Evolutionary conservation across 1,140 invertebrate species (phyloP).

Genomic region (Mycetomoellerius zeteki): DNA sequence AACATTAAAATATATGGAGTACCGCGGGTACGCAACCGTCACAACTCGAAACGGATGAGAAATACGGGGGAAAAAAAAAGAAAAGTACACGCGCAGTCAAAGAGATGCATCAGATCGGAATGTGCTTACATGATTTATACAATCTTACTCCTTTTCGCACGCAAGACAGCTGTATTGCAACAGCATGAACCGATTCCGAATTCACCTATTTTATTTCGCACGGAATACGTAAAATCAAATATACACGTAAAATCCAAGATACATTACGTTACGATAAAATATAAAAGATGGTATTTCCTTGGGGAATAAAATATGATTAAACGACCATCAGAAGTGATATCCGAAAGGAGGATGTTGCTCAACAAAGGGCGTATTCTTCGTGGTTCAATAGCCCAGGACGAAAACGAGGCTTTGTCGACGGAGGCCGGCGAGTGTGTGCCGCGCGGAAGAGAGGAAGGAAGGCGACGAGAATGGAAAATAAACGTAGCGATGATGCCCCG

Average conservation of each 20-base stretch:
- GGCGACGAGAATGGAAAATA: slow-evolving; percentile 84
- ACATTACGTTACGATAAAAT: slow-evolving; percentile 35
- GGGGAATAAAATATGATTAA: slow-evolving; percentile 58
- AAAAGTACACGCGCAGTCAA: background rate
- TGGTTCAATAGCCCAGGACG: slow-evolving; percentile 56
- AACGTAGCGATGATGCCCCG: slow-evolving; percentile 83
- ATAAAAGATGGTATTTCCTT: slow-evolving; percentile 35
- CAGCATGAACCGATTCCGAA: background rate
- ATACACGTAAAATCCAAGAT: slow-evolving; percentile 22
- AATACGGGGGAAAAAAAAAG: background rate
- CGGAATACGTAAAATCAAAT: background rate
- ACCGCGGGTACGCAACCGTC: slow-evolving; percentile 28
- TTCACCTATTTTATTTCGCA: slow-evolving; percentile 7
- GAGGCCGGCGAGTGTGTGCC: slow-evolving; percentile 48
- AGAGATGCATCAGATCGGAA: slow-evolving; percentile 45
- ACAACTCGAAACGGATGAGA: slow-evolving; percentile 31
- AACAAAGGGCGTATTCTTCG: slow-evolving; percentile 55
- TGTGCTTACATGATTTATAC: background rate
- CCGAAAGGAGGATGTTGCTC: slow-evolving; percentile 61
- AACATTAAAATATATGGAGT: slow-evolving; percentile 76
- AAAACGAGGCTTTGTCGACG: slow-evolving; percentile 62
- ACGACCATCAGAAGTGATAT: slow-evolving; percentile 62
- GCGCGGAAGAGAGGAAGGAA: slow-evolving; percentile 67
- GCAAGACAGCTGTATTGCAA: background rate
- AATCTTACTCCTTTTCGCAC: background rate